phyloP scores from a whole-genome alignment of 2,797 vertebrate genomes.

The Macrochelys suwanniensis region DNA sequence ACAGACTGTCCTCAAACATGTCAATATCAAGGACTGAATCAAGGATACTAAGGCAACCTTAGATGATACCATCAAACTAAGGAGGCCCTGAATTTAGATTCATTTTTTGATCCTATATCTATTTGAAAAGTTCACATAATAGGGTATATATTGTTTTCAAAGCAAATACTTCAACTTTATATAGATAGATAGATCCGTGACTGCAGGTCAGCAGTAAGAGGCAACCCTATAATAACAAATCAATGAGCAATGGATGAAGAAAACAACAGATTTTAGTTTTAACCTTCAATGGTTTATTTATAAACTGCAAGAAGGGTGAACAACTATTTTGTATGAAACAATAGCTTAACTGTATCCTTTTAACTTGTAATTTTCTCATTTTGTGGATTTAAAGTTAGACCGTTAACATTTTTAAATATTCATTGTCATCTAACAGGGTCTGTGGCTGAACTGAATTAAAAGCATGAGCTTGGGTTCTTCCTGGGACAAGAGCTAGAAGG shows the following conservation, averaged over 20 bases:
- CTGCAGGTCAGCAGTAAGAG: neutral
- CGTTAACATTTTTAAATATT: neutral
- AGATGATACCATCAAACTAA: neutral
- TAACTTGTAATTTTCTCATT: neutral
- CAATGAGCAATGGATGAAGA: neutral
- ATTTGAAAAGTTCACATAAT: neutral
- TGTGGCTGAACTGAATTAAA: neutral
- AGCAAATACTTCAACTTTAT: neutral
- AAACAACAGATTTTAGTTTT: neutral
- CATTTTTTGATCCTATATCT: neutral
- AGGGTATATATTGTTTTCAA: neutral
- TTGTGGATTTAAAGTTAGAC: neutral
- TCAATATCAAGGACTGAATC: slow-evolving; percentile 19
- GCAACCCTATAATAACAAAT: neutral
- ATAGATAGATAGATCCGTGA: neutral
- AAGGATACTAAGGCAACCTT: slow-evolving; percentile 39
- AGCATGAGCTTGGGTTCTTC: neutral
- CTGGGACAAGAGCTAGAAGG: neutral
- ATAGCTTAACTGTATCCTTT: neutral
- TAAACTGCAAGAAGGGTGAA: neutral
- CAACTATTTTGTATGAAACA: neutral
- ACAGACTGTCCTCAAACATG: slow-evolving; percentile 37
- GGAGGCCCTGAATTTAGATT: neutral
- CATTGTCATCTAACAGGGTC: neutral
- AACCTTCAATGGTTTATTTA: neutral